phyloP scores from a whole-genome alignment of 2,888 invertebrate species.

The Cosmopolites sordidus region DNA sequence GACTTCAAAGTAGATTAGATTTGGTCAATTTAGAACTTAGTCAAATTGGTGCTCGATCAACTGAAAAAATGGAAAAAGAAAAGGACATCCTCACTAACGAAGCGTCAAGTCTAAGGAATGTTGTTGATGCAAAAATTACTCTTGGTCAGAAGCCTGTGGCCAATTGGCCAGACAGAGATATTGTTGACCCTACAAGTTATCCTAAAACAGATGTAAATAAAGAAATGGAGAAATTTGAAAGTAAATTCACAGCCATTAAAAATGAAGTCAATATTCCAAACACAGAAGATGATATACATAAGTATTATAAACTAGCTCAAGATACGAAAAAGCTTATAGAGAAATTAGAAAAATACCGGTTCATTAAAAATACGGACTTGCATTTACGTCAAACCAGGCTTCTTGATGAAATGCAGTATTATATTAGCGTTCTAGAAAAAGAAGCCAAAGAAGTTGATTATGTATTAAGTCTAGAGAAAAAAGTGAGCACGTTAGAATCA shows the following conservation, averaged over 20 bases:
- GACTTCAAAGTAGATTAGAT: slow-evolving; percentile 30
- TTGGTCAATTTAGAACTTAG: slow-evolving; percentile 29
- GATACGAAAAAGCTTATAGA: slow-evolving; percentile 25
- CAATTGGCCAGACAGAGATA: slow-evolving; percentile 21
- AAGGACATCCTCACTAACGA: slow-evolving; percentile 30
- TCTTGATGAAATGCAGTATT: slow-evolving; percentile 30
- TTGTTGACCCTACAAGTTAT: slow-evolving; percentile 1
- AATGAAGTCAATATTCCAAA: slow-evolving; percentile 27
- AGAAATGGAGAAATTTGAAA: slow-evolving; percentile 29
- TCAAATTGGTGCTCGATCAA: slow-evolving; percentile 26
- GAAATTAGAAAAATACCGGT: slow-evolving; percentile 27
- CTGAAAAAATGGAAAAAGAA: slow-evolving; percentile 30
- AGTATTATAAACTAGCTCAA: slow-evolving; percentile 29
- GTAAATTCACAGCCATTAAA: slow-evolving; percentile 26
- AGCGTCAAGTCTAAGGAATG: slow-evolving; percentile 29
- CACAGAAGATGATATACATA: slow-evolving; percentile 25
- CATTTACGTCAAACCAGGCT: slow-evolving; percentile 27
- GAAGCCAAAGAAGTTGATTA: slow-evolving; percentile 29
- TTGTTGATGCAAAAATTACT: slow-evolving; percentile 31
- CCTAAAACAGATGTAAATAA: slow-evolving; percentile 19
- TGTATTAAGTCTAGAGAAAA: slow-evolving; percentile 27
- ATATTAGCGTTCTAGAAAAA: slow-evolving; percentile 29
- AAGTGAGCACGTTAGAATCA: slow-evolving; percentile 5
- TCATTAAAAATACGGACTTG: slow-evolving; percentile 28
- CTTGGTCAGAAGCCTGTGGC: slow-evolving; percentile 27